phyloP scores from a whole-genome alignment of 2,888 invertebrate genomes.

The Drosophila kuntzei region DNA sequence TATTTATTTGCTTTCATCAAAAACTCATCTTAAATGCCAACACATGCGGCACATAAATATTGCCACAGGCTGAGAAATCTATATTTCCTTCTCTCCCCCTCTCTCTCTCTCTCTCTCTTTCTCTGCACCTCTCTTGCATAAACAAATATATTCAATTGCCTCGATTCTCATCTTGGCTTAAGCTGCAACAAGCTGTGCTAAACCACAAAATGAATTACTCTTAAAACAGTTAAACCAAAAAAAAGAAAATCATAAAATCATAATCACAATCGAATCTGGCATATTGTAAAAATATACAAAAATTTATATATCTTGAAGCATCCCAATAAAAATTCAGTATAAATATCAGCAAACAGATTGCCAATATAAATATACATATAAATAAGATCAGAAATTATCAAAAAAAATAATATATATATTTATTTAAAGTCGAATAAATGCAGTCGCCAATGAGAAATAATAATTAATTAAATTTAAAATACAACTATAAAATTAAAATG shows the following conservation, averaged over 20 bases:
- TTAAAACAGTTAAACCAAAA: slow-evolving; percentile 46
- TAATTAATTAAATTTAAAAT: too few relatives aligned
- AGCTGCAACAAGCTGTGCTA: slow-evolving; percentile 24
- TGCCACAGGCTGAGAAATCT: slow-evolving; percentile 14
- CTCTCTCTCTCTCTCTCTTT: slow-evolving; percentile 12
- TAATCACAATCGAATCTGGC: slow-evolving; percentile 46
- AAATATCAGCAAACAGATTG: neutral
- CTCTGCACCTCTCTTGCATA: slow-evolving; percentile 17
- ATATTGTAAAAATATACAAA: slow-evolving; percentile 21
- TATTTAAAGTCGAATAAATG: too few relatives aligned
- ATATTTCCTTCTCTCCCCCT: slow-evolving; percentile 18
- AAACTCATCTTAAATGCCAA: slow-evolving; percentile 78
- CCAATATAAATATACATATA: too few relatives aligned
- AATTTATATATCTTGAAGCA: neutral
- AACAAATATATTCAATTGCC: slow-evolving; percentile 39
- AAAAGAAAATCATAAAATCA: slow-evolving; percentile 46
- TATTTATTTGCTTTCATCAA: slow-evolving; percentile 70
- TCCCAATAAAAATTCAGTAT: slow-evolving; percentile 17
- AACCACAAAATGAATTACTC: slow-evolving; percentile 17
- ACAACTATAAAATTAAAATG: too few relatives aligned
- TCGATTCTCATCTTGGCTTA: slow-evolving; percentile 5
- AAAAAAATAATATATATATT: too few relatives aligned
- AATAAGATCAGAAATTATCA: too few relatives aligned
- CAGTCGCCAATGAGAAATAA: too few relatives aligned
- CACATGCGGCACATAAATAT: slow-evolving; percentile 68